Evolutionary conservation across 1,140 invertebrate species (phyloP), one percentile per base, ranked within the genome.

Genomic region (Eufriesea mexicana): DNA sequence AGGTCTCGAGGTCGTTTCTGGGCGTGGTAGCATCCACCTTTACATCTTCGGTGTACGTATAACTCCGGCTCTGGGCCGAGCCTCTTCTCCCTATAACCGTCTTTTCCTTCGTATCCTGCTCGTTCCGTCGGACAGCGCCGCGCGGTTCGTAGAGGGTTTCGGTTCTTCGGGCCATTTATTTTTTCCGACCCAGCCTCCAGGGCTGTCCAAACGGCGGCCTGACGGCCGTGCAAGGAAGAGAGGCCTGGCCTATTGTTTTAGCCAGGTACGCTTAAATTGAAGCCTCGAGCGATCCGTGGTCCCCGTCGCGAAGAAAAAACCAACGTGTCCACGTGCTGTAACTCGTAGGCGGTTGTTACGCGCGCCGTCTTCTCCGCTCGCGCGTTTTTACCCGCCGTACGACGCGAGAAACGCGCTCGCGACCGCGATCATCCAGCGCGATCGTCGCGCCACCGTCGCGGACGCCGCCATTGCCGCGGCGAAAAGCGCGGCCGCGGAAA

Each of bases 1-100:
- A 88, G 87, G 87, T 91, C 89, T 90, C 87, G 91, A 92, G 91
- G 91, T 89, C 89, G 88, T 90, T 88, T 86, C 86, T 92, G 91
- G 91, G 91, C 91, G 91, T 91, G 91, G 90, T 90, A 88, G 88
- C 84, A 91, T 91, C 91, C 88, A 90, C 90, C 89, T 91, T 89
- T 89, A 84, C 89, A 84, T 90, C 81, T 71, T 68, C 78, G 85
- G 77, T 47, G 49, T 72, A 72, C 79, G 62, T 88, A 84, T 86
- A 84, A 12, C 71, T 70, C 59, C 49, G 66, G 42, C 59, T 51
- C 62, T 42, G 74, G 61, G 12, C 45, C 61, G 16, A 18, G 61
- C 67, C 83, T 64, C 66, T 77, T 79, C 77, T 70, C 71, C 74
- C 84, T 74, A 76, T 81, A 75, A 79, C 85, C 86, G 82, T 90